Base-by-base conservation (phyloP, 2,113 vertebrate genomes). In the Varanus salvator region DNA sequence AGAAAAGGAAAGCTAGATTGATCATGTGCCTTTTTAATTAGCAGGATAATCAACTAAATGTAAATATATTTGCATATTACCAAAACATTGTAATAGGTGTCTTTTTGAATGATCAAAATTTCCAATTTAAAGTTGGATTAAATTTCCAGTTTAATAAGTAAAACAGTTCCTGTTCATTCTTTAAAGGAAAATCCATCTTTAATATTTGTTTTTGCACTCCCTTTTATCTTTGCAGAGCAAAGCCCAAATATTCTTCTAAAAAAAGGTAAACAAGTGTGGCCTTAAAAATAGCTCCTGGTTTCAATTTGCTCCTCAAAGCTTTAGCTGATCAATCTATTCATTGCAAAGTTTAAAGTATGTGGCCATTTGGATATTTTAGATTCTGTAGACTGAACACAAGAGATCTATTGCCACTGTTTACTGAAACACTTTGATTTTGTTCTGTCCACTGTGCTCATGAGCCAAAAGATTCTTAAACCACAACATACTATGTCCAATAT, bases 1-100 rank as follows among this genome's bases (percentile, higher is more conserved):
- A 44, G 38, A 44, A 34, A 44, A 17, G 4, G 2, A 57, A 31
- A 48, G 29, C 27, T 14, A n/a, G 44, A 64, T 29, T 83, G 34
- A 76, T 89, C 71, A n/a, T 48, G 54, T 66, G 69, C 80, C 54
- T 48, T 75, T 38, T 89, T 72, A 88, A 83, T 88, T 75, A 76
- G 38, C 57, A 48, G 27, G 66, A 81, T 50, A 89, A 89, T 29
- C 69, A 84, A 54, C 50, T 75, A 21, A 29, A 54, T 84, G 57
- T 68, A 52, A 84, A 38, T 31, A 68, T 25, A 14, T 77, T 68
- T 77, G 64, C 60, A 77, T 54, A 77, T 29, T 85, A 52, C 4
- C 72, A 89, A 84, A 84, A 66, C 69, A 78, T 66, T 31, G 8
- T 87, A 87, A 87, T 78, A 31, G 85, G 31, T 54, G 8, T 19